Percentiles rank a stretch among this genome's conserved stretches.
These are phyloP conservation scores for Carettochelys insculpta DNA, from an alignment of 2,113 vertebrate species.

Conservation along the genomic window DNA sequence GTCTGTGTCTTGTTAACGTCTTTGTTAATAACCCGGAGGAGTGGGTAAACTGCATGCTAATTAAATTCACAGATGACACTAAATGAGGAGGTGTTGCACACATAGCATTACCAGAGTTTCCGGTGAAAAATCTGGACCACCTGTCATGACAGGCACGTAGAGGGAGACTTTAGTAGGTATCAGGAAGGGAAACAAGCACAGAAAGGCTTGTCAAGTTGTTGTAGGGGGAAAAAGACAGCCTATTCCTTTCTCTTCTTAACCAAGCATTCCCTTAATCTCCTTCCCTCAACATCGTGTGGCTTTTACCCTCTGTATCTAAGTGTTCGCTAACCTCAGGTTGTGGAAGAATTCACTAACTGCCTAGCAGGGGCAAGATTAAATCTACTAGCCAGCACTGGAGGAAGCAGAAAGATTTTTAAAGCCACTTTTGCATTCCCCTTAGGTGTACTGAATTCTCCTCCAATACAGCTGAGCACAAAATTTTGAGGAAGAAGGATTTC, in stretches of 20 bases:
- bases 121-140: conserved; percentile 71
- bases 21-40: conserved; percentile 75
- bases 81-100: conserved; percentile 70
- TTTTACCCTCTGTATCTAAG: conserved; percentile 18
- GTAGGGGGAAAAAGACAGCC: conserved; percentile 47
- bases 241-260: conserved; percentile 37
- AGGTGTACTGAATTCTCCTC: not conserved
- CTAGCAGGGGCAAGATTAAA: not conserved
- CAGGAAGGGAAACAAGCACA: conserved; percentile 48
- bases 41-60: conserved; percentile 73
- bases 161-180: conserved; percentile 55
- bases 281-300: conserved; percentile 17
- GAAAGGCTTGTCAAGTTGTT: conserved; percentile 66
- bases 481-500: no score
- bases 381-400: not conserved
- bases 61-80: conserved; percentile 80
- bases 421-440: not conserved
- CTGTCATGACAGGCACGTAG: conserved; percentile 65
- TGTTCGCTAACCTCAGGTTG: not conserved
- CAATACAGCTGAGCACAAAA: not conserved
- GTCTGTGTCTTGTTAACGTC: conserved; percentile 71
- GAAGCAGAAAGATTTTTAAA: not conserved
- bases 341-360: conserved; percentile 26
- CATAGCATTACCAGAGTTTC: conserved; percentile 73
- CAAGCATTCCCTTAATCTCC: conserved; percentile 3